phyloP scores from a whole-genome alignment of 2,113 vertebrate species.

The Petromus typicus region DNA sequence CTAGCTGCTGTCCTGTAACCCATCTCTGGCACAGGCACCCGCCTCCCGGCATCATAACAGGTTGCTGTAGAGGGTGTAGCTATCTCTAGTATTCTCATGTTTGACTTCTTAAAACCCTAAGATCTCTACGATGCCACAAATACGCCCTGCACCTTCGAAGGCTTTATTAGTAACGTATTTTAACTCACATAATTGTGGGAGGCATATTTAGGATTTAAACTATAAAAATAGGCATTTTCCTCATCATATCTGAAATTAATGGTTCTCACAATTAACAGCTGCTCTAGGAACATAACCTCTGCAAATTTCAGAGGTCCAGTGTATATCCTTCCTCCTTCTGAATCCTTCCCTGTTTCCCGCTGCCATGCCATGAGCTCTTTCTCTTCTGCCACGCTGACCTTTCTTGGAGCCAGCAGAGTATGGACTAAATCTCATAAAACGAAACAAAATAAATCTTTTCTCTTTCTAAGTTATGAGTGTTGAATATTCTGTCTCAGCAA shows the following conservation, averaged over 20 bases:
- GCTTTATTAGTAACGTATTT: background rate
- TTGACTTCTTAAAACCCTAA: background rate
- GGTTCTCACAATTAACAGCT: background rate
- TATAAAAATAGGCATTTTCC: background rate
- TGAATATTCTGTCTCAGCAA: background rate
- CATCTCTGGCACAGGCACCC: background rate
- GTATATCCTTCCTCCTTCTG: background rate
- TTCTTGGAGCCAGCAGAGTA: background rate
- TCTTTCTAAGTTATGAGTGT: background rate
- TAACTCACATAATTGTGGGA: background rate
- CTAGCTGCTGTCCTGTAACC: background rate
- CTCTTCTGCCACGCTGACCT: background rate
- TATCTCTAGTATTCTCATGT: background rate
- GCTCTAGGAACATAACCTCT: background rate
- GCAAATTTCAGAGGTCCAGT: background rate
- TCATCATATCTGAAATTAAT: background rate
- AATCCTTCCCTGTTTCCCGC: background rate
- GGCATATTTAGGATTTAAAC: background rate
- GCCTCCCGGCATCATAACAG: background rate
- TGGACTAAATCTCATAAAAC: background rate
- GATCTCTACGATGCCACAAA: background rate
- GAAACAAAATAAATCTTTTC: background rate
- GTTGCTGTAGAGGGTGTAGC: background rate
- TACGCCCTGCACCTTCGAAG: background rate
- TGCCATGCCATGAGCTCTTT: background rate